Evolutionary conservation across 1,140 invertebrate genomes (phyloP).

Genomic region (Ips typographus): DNA sequence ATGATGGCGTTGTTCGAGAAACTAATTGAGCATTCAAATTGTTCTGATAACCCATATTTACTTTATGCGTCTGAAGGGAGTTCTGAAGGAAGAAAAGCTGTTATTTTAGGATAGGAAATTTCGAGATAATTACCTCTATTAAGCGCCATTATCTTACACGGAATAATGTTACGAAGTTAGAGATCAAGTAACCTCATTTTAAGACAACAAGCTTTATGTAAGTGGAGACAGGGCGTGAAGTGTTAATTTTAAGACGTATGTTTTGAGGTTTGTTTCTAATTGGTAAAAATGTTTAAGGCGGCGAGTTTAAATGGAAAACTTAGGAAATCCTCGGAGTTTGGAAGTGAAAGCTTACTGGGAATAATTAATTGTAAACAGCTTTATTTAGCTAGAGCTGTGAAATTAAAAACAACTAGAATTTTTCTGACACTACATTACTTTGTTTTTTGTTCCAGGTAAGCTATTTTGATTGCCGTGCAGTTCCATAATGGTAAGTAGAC

Average conservation of each 20-base stretch:
- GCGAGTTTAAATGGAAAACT: no score
- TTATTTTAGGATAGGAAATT: constrained; percentile 26
- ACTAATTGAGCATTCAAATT: background rate
- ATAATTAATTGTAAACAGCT: constrained; percentile 6
- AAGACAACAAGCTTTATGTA: background rate
- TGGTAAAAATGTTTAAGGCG: no score
- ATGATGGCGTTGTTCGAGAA: background rate
- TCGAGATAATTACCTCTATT: constrained; percentile 17
- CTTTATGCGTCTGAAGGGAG: background rate
- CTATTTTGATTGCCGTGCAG: no score
- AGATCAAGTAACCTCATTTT: background rate
- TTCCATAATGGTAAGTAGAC: no score
- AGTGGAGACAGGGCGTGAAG: background rate
- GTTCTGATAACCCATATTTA: background rate
- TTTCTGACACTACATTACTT: background rate
- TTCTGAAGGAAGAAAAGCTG: background rate
- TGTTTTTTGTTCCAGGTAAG: no score
- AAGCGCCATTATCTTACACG: background rate
- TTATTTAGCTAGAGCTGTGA: background rate
- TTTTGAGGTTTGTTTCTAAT: no score
- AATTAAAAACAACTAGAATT: background rate
- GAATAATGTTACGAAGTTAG: constrained; percentile 6
- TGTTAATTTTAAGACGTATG: background rate
- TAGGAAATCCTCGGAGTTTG: background rate
- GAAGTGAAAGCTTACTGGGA: background rate